phyloP scores from a whole-genome alignment of 2,113 vertebrate genomes.

The Columbina picui region DNA sequence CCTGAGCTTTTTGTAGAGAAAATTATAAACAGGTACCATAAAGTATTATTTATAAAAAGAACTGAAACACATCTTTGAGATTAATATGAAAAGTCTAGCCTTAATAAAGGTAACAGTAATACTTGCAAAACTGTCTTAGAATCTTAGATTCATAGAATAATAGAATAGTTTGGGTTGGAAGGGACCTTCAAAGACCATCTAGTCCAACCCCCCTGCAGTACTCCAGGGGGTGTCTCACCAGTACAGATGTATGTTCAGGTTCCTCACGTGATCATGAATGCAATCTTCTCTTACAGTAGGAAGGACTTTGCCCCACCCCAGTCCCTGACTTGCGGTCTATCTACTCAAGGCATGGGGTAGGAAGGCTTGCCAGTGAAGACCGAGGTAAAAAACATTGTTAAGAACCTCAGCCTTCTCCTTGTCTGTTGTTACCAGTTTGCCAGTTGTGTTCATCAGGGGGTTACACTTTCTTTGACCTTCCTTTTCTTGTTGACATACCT shows the following conservation, averaged over 20 bases:
- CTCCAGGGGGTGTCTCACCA: not conserved
- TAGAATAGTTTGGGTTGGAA: too few relatives aligned
- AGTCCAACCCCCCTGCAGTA: too few relatives aligned
- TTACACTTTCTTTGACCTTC: not conserved
- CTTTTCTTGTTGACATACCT: not conserved
- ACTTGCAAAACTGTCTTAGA: not conserved
- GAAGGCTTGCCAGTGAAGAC: too few relatives aligned
- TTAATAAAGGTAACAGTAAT: not conserved
- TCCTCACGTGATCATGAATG: not conserved
- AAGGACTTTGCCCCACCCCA: not conserved
- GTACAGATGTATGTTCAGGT: not conserved
- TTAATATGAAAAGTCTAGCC: not conserved
- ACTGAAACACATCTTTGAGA: not conserved
- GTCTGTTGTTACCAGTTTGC: too few relatives aligned
- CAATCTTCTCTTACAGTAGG: not conserved
- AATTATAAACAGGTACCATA: not conserved
- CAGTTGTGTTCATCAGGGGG: too few relatives aligned
- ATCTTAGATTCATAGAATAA: not conserved
- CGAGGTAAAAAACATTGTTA: too few relatives aligned
- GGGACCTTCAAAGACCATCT: too few relatives aligned
- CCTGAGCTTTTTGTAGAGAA: not conserved
- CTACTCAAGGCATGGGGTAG: too few relatives aligned
- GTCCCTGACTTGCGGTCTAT: too few relatives aligned
- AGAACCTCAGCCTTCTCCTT: too few relatives aligned
- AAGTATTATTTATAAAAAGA: not conserved